Conservation (phyloP, 2,113 vertebrate species). For the Apodemus sylvaticus region DNA sequence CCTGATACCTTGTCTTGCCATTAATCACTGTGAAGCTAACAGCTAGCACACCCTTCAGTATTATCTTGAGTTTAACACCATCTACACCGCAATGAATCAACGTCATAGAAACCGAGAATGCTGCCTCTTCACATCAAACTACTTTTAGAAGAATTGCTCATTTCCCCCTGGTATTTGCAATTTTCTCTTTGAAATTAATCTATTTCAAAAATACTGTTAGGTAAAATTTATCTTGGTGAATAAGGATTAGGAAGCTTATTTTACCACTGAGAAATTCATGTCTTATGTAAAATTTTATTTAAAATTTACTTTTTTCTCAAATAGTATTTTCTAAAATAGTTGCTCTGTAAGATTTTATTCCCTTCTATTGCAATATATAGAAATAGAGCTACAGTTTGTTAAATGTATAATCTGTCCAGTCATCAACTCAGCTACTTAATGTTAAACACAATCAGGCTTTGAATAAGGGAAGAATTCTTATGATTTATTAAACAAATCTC, state of each 20-base stretch:
- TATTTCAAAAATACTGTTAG: not conserved
- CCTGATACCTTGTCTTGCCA: slow-evolving; percentile 87
- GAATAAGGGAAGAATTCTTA: not conserved
- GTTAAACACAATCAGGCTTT: not conserved
- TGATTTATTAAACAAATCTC: not conserved
- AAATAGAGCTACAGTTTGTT: not conserved
- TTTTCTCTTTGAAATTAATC: not conserved
- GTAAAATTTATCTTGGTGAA: slow-evolving; percentile 32
- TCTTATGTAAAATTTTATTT: not conserved
- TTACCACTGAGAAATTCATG: not conserved
- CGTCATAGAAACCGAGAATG: slow-evolving; percentile 75
- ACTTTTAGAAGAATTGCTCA: not conserved
- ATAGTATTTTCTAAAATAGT: not conserved
- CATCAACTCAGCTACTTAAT: not conserved
- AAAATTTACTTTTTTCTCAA: not conserved
- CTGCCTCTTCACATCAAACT: slow-evolving; percentile 64
- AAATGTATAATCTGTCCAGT: not conserved
- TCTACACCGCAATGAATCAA: slow-evolving; percentile 82
- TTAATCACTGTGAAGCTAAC: slow-evolving; percentile 95
- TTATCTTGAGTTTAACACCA: slow-evolving; percentile 81
- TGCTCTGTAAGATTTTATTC: not conserved
- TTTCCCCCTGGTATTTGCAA: not conserved
- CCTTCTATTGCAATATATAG: not conserved
- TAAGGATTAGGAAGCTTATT: slow-evolving; percentile 3
- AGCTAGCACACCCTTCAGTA: slow-evolving; percentile 83